Conservation (phyloP, 2,797 vertebrate genomes). For the Natrix natrix region DNA sequence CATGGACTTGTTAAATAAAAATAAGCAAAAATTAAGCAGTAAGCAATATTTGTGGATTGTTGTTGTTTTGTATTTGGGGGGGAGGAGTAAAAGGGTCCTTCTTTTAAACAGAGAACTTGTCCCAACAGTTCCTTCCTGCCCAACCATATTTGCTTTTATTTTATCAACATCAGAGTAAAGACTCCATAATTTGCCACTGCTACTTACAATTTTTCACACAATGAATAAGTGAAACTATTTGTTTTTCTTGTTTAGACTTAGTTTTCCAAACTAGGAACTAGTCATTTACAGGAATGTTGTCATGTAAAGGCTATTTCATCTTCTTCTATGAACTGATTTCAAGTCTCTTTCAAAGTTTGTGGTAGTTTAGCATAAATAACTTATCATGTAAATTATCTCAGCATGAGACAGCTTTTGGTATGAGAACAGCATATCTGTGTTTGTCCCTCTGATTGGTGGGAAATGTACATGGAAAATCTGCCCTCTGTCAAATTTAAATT, state of each 20-base stretch:
- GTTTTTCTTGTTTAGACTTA: background rate
- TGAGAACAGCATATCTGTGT: background rate
- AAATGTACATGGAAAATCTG: background rate
- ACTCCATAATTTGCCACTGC: background rate
- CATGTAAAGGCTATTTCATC: background rate
- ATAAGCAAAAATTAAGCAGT: background rate
- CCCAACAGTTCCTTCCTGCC: background rate
- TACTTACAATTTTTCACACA: background rate
- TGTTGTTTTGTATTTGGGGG: background rate
- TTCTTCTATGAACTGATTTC: background rate
- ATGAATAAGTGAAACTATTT: background rate
- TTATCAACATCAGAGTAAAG: background rate
- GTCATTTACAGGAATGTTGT: background rate
- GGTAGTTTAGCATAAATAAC: background rate
- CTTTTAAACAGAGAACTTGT: background rate
- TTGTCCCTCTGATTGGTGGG: background rate
- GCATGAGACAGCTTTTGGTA: background rate
- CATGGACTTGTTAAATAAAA: background rate
- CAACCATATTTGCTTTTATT: background rate
- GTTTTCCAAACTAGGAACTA: background rate
- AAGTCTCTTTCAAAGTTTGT: background rate
- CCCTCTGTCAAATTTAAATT: background rate
- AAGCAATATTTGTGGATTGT: background rate
- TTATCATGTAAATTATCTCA: background rate
- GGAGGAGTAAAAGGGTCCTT: rapidly evolving